Evolutionary conservation across 2,888 invertebrate genomes (phyloP), one percentile per base, ranked within the genome.

Genomic region (Cancer borealis): DNA sequence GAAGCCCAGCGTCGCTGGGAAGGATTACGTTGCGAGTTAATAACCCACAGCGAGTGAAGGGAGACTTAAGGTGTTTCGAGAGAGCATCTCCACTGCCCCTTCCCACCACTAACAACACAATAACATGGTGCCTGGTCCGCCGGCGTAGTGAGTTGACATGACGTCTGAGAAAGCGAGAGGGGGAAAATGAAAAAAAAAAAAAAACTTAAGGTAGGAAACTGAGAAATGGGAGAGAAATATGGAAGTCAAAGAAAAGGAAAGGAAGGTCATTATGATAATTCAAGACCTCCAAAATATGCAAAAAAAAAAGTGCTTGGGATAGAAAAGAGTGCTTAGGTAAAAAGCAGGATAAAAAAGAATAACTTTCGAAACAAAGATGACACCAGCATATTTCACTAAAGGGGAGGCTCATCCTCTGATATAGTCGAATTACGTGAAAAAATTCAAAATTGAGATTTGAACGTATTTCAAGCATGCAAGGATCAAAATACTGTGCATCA

Each of bases 101-200:
- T 79, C 79, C 79, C 79, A 79, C 79, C 79, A 30, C 79, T 79
- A 79, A 79, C 30, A 30, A 79, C 30, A 79, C 79, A 79, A 79
- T 79, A 21, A 79, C 30, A 21, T 30, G 79, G 26, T 30, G 79
- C 30, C 79, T 79, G 79, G 30, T 26, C 79, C 79, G 79, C 30
- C 79, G 79, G 12, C 79, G 79, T 79, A 30, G 79, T 6, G 30
- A 79, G 30, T 79, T 30, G 79, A 79, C 79, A 79, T 79, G 79
- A 79, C 79, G 26, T 30, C 30, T 21, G 12, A 1, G 26, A 30
- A 26, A 14, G 79, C 79, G 8, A 26, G 30, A 79, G 12, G 14
- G 79, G 30, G 30, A 79, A 79, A 30, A 26, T 26, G 30, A n/a
- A n/a, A n/a, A n/a, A n/a, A n/a, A 30, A 79, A 30, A 30, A 66